Conservation (phyloP, 2,113 vertebrate genomes). For the Cephalopterus ornatus region DNA sequence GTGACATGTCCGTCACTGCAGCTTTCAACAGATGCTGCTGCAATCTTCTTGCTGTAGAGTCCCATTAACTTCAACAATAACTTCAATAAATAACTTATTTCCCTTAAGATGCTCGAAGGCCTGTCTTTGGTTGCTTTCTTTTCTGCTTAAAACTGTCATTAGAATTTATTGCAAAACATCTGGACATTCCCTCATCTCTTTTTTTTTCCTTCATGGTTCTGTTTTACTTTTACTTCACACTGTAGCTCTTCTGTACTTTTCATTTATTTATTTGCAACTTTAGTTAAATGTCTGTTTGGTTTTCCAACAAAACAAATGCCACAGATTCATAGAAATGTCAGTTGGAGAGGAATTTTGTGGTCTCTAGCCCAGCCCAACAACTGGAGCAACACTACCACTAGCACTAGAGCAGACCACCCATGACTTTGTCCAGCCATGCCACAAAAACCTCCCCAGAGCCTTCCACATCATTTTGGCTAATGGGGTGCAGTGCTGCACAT, state of each 20-base stretch:
- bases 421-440: neutral
- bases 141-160: neutral
- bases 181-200: neutral
- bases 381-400: neutral
- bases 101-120: neutral
- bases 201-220: neutral
- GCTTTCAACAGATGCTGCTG: neutral
- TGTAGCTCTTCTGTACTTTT: neutral
- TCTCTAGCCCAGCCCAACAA: neutral
- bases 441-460: neutral
- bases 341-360: neutral
- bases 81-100: conserved; percentile 19
- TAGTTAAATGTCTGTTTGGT: neutral
- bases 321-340: neutral
- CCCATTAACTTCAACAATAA: conserved; percentile 1
- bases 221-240: neutral
- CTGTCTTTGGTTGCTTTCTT: neutral
- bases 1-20: neutral
- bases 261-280: neutral
- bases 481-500: neutral
- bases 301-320: neutral
- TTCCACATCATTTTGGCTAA: neutral
- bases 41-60: conserved; percentile 5
- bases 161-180: conserved; percentile 13
- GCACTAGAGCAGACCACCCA: neutral